Base-by-base conservation (phyloP, 1,140 invertebrate genomes). In the Tyrophagus putrescentiae region DNA sequence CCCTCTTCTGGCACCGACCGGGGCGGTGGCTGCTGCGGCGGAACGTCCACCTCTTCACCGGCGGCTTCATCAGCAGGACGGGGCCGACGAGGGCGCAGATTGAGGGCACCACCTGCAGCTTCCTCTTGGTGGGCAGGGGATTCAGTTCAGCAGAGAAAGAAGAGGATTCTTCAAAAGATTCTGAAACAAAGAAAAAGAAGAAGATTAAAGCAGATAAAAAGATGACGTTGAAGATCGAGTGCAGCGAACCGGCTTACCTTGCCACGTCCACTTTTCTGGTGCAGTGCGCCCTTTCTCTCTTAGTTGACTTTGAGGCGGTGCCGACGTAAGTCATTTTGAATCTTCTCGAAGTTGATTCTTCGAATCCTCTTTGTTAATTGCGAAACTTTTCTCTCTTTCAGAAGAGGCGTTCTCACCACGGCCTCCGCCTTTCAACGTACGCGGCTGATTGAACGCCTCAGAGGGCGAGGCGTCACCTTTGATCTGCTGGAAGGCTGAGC, bases 281-380 rank as follows among this genome's bases (percentile, higher is more conserved):
- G 13, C 36, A 39, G 36, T 76, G 80, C 52, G 90, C 81, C 0
- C 64, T 88, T 44, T 83, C 79, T 13, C 75, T 94, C 60, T 72
- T 94, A 0, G 79, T 79, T 39, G 86, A 95, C 70, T 72, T 70
- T 53, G 75, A 83, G 48, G 84, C 84, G 67, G 79, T 93, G 73
- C 85, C 86, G 0, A 68, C 73, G 36, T 33, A 73, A 71, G 83
- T 87, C 72, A n/a, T n/a, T n/a, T n/a, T n/a, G n/a, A n/a, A n/a
- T n/a, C n/a, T n/a, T n/a, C n/a, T n/a, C n/a, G n/a, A n/a, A n/a
- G n/a, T n/a, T n/a, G n/a, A n/a, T n/a, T 16, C 29, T 54, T 41
- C 9, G 28, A 31, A 32, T 27, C 18, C 29, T 7, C 41, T 59
- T 48, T 61, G 61, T 32, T 25, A 28, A 60, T 25, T 75, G 74